Conservation (phyloP, 2,888 invertebrate genomes). For the Nymphalis c-album region DNA sequence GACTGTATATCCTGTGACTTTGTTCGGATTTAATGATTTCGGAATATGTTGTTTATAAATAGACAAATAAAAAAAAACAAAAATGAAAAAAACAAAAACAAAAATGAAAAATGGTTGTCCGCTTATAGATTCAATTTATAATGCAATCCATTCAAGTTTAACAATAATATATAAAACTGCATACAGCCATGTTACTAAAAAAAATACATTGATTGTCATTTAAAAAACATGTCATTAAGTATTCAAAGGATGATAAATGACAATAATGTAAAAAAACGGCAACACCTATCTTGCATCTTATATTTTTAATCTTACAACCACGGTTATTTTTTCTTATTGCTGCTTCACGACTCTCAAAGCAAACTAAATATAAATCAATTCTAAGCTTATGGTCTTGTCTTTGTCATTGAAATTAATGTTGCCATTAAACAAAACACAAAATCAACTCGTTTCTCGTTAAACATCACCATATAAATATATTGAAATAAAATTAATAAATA, state of each 20-base stretch:
- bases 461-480: too few relatives aligned
- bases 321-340: not conserved
- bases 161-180: constrained; percentile 6
- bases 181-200: not conserved
- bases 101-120: too few relatives aligned
- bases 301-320: not conserved
- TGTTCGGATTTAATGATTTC: too few relatives aligned
- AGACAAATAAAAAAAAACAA: too few relatives aligned
- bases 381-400: not conserved
- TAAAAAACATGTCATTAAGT: constrained; percentile 12
- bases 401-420: not conserved
- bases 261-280: not conserved
- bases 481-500: too few relatives aligned
- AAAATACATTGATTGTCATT: constrained; percentile 3
- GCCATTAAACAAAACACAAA: constrained; percentile 2
- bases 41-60: too few relatives aligned
- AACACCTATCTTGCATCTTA: constrained; percentile 4
- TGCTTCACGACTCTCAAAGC: not conserved
- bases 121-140: too few relatives aligned
- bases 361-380: constrained; percentile 3
- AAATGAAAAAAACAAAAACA: too few relatives aligned
- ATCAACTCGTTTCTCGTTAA: not conserved
- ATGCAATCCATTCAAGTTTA: not conserved
- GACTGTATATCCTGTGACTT: too few relatives aligned
- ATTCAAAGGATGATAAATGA: constrained; percentile 11